Conservation (phyloP, 2,888 invertebrate genomes). For the Pachliopta kotzebuea region DNA sequence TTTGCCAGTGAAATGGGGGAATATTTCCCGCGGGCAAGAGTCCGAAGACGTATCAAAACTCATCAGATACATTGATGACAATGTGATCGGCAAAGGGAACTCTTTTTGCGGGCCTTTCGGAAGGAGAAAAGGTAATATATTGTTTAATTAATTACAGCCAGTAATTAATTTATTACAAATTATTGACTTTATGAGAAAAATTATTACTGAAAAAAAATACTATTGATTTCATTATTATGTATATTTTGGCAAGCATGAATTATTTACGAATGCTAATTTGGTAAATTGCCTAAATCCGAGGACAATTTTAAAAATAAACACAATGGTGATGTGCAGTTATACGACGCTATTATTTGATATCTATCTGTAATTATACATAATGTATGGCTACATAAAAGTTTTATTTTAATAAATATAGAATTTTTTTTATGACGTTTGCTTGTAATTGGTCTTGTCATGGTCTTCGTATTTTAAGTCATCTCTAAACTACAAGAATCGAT, state of each 20-base stretch:
- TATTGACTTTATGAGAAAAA: background rate
- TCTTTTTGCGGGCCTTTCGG: conserved; percentile 92
- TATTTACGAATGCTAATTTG: conserved; percentile 9
- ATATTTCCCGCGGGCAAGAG: conserved; percentile 65
- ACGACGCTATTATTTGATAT: background rate
- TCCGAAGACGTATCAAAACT: conserved; percentile 86
- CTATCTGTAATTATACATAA: background rate
- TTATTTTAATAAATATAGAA: background rate
- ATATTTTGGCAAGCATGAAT: conserved; percentile 9
- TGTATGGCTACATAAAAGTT: background rate
- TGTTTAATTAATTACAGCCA: background rate
- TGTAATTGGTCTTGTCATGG: too few species aligned
- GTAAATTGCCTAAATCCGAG: conserved; percentile 2
- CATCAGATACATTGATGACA: conserved; percentile 89
- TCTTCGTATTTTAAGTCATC: too few species aligned
- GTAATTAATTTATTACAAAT: background rate
- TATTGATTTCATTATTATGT: background rate
- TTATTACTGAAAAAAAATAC: background rate
- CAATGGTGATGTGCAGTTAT: background rate
- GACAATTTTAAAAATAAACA: conserved; percentile 1
- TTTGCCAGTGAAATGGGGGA: conserved; percentile 66
- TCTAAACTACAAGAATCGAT: too few species aligned
- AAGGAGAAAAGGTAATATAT: conserved; percentile 85
- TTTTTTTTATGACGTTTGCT: too few species aligned
- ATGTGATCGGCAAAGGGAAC: conserved; percentile 89